These are phyloP conservation scores for Chloroclysta siterata DNA, from an alignment of 2,888 invertebrate species.

Conservation along the genomic window DNA sequence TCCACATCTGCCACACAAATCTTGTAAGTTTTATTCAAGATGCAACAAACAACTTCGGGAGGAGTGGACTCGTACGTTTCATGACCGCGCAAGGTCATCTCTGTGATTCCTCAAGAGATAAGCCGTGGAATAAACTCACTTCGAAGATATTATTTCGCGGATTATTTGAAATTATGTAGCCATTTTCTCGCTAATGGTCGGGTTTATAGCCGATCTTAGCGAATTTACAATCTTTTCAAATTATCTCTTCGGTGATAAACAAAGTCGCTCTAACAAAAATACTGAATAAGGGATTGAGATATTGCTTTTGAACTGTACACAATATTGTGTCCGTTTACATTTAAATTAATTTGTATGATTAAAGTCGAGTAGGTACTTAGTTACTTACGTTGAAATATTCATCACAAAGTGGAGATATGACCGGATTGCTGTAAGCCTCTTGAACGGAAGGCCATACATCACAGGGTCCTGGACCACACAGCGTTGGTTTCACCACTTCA, in stretches of 20 bases:
- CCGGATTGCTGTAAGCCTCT: slow-evolving; percentile 62
- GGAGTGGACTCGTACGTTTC: slow-evolving; percentile 36
- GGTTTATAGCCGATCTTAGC: slow-evolving; percentile 33
- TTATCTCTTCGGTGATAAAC: slow-evolving; percentile 31
- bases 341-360: no score
- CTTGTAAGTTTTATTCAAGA: slow-evolving; percentile 41
- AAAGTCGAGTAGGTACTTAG: no score
- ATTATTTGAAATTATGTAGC: slow-evolving; percentile 43
- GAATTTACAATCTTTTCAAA: slow-evolving; percentile 34
- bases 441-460: slow-evolving; percentile 72
- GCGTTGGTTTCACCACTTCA: slow-evolving; percentile 56
- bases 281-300: slow-evolving; percentile 15
- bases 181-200: slow-evolving; percentile 37
- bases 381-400: slow-evolving; percentile 66
- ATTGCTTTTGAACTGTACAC: background rate
- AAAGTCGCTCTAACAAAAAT: slow-evolving; percentile 17
- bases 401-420: slow-evolving; percentile 67
- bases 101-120: slow-evolving; percentile 49
- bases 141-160: slow-evolving; percentile 40
- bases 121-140: slow-evolving; percentile 37
- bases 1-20: slow-evolving; percentile 42
- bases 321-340: background rate
- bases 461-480: slow-evolving; percentile 75
- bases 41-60: slow-evolving; percentile 45
- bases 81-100: slow-evolving; percentile 47